These are phyloP conservation scores for Epizoanthus stellaris DNA, from an alignment of 92 coral and sea anemone genomes.

Conservation along the genomic window DNA sequence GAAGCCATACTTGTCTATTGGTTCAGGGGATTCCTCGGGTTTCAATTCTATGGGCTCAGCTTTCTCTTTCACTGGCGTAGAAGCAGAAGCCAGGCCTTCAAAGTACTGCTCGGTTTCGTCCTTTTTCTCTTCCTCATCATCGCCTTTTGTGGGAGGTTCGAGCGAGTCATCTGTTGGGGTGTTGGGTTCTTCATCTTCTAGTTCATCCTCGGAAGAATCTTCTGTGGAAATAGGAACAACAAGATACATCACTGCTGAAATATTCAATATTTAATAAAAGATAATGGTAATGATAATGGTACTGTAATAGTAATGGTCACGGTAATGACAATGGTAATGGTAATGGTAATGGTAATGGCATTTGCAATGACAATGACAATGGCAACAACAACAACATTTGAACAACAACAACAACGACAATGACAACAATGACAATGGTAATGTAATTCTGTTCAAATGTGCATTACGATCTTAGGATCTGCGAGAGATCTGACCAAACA, in stretches of 20 bases:
- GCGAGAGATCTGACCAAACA: too few species aligned
- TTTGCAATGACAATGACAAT: too few species aligned
- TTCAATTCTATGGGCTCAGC: constrained; percentile 46
- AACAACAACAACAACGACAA: too few species aligned
- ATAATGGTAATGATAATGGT: neutral
- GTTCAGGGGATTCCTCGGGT: constrained; percentile 31
- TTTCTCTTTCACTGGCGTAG: constrained; percentile 68
- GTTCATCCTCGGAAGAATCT: constrained; percentile 59
- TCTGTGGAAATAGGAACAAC: constrained; percentile 3
- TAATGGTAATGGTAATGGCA: too few species aligned
- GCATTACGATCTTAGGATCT: too few species aligned
- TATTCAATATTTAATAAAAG: neutral
- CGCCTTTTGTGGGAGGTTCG: constrained; percentile 57
- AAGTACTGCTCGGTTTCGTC: constrained; percentile 79
- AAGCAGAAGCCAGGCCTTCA: constrained; percentile 85
- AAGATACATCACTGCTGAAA: neutral
- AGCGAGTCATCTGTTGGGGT: constrained; percentile 61
- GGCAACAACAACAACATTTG: too few species aligned
- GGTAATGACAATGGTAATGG: too few species aligned
- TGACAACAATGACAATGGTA: too few species aligned
- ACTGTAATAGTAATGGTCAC: too few species aligned
- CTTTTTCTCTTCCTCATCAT: constrained; percentile 56
- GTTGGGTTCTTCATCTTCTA: constrained; percentile 73
- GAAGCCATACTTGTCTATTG: constrained; percentile 40
- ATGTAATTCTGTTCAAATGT: too few species aligned